Evolutionary conservation across 30 jellyfish, hydroid and myxozoan species (phyloP).

Genomic region (Hydractinia symbiolongicarpus): DNA sequence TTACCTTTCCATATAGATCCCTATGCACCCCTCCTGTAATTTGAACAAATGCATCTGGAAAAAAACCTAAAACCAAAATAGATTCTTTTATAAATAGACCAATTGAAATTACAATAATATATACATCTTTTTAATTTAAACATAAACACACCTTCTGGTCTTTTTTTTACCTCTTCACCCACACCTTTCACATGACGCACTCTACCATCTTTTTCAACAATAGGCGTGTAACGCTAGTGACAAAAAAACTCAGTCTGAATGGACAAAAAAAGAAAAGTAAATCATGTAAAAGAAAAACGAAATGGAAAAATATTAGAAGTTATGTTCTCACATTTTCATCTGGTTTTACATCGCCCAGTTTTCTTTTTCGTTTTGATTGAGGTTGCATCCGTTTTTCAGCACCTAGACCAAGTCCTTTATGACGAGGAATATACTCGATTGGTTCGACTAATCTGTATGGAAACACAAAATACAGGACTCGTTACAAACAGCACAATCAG

Average conservation of each 20-base stretch:
- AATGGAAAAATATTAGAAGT: neutral
- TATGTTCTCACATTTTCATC: slow-evolving; percentile 8
- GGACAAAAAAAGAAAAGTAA: neutral
- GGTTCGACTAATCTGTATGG: slow-evolving; percentile 73
- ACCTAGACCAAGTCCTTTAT: slow-evolving; percentile 96
- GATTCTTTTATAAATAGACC: neutral
- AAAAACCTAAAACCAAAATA: slow-evolving; percentile 30
- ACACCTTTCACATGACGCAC: slow-evolving; percentile 81
- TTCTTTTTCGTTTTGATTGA: slow-evolving; percentile 43
- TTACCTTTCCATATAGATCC: slow-evolving; percentile 79
- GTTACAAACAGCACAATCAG: neutral
- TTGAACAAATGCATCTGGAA: slow-evolving; percentile 58
- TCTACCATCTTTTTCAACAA: slow-evolving; percentile 80
- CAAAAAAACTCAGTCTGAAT: neutral
- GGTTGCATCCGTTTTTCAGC: slow-evolving; percentile 77
- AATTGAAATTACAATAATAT: too few species aligned
- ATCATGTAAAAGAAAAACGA: too few species aligned
- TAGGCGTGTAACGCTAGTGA: slow-evolving; percentile 51
- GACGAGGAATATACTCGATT: slow-evolving; percentile 93
- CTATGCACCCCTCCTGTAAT: slow-evolving; percentile 65
- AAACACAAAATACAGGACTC: neutral
- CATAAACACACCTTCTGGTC: slow-evolving; percentile 46
- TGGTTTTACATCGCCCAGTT: slow-evolving; percentile 62
- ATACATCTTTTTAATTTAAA: neutral
- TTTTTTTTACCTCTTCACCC: slow-evolving; percentile 57